phyloP scores from a whole-genome alignment of 2,888 invertebrate genomes.

The Cosmia trapezina region DNA sequence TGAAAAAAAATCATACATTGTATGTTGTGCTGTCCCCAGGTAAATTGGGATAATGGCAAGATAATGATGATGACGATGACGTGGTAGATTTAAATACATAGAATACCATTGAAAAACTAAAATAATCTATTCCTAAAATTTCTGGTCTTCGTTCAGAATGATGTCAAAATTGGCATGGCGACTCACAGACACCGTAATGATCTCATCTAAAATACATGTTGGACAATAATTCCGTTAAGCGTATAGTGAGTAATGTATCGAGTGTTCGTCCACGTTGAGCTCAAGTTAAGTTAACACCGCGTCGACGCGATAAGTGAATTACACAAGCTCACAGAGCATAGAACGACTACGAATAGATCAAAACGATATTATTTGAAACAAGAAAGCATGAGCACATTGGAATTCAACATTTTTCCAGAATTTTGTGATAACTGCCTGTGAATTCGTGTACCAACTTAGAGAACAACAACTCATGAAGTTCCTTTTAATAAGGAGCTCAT shows the following conservation, averaged over 20 bases:
- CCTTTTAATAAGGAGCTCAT: too few relatives aligned
- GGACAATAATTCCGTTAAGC: constrained; percentile 29
- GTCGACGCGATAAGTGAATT: constrained; percentile 60
- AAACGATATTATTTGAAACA: background rate
- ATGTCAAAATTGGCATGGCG: background rate
- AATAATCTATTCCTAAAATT: background rate
- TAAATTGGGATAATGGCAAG: too few relatives aligned
- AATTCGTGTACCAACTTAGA: background rate
- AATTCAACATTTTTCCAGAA: background rate
- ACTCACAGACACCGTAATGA: too few relatives aligned
- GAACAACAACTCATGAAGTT: background rate
- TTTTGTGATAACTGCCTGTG: too few relatives aligned
- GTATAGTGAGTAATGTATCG: constrained; percentile 50
- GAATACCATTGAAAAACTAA: background rate
- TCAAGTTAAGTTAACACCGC: constrained; percentile 65
- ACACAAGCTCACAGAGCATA: constrained; percentile 37
- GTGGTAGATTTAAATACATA: background rate
- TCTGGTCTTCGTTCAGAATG: background rate
- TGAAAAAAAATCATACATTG: too few relatives aligned
- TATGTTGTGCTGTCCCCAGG: too few relatives aligned
- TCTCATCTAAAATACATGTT: background rate
- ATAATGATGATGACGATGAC: too few relatives aligned
- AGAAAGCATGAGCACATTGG: background rate
- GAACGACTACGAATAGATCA: constrained; percentile 23
- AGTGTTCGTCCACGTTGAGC: constrained; percentile 53